phyloP scores from a whole-genome alignment of 2,113 vertebrate genomes.

The Castor canadensis region DNA sequence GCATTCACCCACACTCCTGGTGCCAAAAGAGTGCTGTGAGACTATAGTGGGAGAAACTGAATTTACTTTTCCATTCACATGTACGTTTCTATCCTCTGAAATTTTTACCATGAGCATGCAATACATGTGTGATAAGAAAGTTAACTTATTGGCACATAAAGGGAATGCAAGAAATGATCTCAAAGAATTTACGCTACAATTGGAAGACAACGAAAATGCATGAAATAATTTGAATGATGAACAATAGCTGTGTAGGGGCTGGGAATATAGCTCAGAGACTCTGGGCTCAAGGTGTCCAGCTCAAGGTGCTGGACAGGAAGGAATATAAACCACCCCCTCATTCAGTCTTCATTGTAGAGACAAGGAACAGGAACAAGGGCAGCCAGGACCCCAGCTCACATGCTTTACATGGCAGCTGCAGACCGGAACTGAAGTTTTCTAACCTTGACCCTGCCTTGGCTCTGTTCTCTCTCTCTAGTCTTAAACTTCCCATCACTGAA shows the following conservation, averaged over 20 bases:
- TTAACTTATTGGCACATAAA: neutral
- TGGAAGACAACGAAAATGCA: neutral
- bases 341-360: neutral
- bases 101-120: neutral
- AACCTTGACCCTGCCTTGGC: neutral
- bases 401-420: neutral
- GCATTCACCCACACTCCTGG: neutral
- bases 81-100: neutral
- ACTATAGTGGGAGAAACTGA: too few relatives aligned
- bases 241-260: neutral
- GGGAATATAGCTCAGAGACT: neutral
- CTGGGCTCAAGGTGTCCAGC: too few relatives aligned
- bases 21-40: neutral
- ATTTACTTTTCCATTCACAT: neutral
- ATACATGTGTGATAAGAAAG: neutral
- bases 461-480: neutral
- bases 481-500: neutral
- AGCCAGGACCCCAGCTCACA: neutral
- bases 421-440: neutral
- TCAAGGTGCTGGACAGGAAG: neutral
- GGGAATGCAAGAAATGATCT: slow-evolving; percentile 2
- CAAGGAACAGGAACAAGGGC: neutral
- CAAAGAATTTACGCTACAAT: neutral
- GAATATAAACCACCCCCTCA: neutral
- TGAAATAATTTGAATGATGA: neutral